Evolutionary conservation across 2,113 vertebrate species (phyloP).

Genomic region (Macquaria ambigua): DNA sequence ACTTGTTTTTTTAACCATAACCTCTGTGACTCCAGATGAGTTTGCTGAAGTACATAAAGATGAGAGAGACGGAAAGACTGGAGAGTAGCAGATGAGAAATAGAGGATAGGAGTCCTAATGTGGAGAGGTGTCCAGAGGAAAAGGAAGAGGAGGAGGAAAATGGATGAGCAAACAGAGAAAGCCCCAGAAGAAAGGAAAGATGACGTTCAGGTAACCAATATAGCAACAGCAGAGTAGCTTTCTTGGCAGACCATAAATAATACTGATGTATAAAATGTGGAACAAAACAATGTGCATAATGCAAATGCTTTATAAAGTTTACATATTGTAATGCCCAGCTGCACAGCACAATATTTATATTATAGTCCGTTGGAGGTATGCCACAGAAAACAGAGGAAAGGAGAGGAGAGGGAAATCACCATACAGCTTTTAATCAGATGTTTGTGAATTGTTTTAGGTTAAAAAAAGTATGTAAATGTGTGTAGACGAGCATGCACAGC

Average conservation of each 20-base stretch:
- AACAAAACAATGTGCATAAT: slow-evolving; percentile 9
- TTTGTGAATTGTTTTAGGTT: background rate
- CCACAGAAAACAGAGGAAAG: background rate
- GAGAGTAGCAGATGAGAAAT: slow-evolving; percentile 13
- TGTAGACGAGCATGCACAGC: background rate
- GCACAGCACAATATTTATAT: background rate
- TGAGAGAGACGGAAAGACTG: background rate
- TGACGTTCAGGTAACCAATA: slow-evolving; percentile 25
- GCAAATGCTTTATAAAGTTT: slow-evolving; percentile 18
- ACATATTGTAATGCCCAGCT: background rate
- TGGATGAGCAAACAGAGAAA: slow-evolving; percentile 36
- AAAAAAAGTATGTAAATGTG: background rate
- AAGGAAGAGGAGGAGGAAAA: slow-evolving; percentile 1
- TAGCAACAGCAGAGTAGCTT: background rate
- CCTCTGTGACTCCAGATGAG: background rate
- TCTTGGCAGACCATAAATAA: slow-evolving; percentile 5
- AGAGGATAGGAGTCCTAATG: background rate
- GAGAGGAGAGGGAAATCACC: background rate
- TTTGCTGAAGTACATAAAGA: background rate
- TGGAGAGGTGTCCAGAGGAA: slow-evolving; percentile 20
- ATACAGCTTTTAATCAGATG: background rate
- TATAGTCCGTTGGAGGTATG: background rate
- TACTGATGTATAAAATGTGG: slow-evolving; percentile 16
- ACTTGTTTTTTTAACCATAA: background rate
- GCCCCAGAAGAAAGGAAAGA: slow-evolving; percentile 20